Percentiles rank a stretch among this genome's conserved stretches.
These are phyloP conservation scores for Philaethria dido DNA, from an alignment of 2,888 invertebrate genomes.

Conservation along the genomic window DNA sequence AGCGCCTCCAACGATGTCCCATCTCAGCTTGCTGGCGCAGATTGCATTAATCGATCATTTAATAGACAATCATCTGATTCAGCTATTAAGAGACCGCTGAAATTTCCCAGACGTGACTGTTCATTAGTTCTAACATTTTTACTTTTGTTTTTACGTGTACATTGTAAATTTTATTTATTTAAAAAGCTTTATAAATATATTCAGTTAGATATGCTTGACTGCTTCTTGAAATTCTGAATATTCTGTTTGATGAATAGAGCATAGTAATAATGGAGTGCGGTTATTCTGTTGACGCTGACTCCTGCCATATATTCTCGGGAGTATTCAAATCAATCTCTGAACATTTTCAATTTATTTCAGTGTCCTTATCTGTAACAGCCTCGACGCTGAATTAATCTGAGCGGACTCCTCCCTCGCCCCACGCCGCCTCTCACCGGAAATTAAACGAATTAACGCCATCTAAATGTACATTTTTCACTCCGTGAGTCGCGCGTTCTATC, in stretches of 20 bases:
- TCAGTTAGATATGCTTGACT: not conserved
- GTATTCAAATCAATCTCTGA: conserved; percentile 84
- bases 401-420: conserved; percentile 62
- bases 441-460: conserved; percentile 85
- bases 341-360: conserved; percentile 85
- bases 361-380: conserved; percentile 81
- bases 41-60: conserved; percentile 83
- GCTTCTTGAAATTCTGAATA: not conserved
- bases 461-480: conserved; percentile 84
- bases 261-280: conserved; percentile 34
- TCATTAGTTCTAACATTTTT: not conserved
- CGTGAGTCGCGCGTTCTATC: conserved; percentile 78
- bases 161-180: not conserved
- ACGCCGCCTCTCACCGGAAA: conserved; percentile 78
- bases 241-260: conserved; percentile 5
- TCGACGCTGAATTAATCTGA: conserved; percentile 83
- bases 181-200: not conserved
- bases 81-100: conserved; percentile 60
- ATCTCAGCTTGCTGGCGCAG: conserved; percentile 76
- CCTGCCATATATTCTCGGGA: conserved; percentile 75
- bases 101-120: conserved; percentile 33
- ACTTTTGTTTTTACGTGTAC: not conserved
- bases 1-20: conserved; percentile 78
- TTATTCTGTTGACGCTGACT: conserved; percentile 47
- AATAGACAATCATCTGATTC: conserved; percentile 76